Percentiles rank a stretch among this genome's conserved stretches.
phyloP scores from a whole-genome alignment of 2,797 vertebrate species.

The Hephaestus fuliginosus region DNA sequence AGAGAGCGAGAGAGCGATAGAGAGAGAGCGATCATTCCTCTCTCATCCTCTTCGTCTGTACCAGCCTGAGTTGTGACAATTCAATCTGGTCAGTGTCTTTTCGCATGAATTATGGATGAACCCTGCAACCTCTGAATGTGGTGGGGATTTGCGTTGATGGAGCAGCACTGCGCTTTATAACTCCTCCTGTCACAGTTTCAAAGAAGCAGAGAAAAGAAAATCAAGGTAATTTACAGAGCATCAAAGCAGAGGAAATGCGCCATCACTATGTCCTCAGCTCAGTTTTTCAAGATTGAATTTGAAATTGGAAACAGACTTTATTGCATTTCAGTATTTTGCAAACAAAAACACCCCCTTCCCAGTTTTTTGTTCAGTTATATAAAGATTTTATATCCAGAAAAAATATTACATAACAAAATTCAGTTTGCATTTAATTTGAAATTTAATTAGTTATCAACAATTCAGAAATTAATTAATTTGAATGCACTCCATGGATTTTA shows the following conservation, averaged over 20 bases:
- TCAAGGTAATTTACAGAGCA: constrained; percentile 1
- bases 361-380: neutral
- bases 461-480: too few species aligned
- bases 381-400: neutral
- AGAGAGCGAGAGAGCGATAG: neutral
- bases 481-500: too few species aligned
- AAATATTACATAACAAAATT: neutral
- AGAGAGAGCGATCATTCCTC: constrained; percentile 24
- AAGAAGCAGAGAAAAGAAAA: constrained; percentile 4
- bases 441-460: too few species aligned
- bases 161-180: constrained; percentile 42
- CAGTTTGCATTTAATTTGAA: too few species aligned
- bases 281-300: neutral
- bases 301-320: too few species aligned
- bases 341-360: too few species aligned
- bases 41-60: neutral
- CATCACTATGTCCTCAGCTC: neutral
- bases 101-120: constrained; percentile 68
- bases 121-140: constrained; percentile 41
- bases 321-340: too few species aligned
- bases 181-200: constrained; percentile 3
- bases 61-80: constrained; percentile 58
- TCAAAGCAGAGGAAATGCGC: neutral
- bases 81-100: constrained; percentile 62
- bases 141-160: constrained; percentile 52